Conservation (phyloP, 2,888 invertebrate genomes). For the Drosophila colorata region DNA sequence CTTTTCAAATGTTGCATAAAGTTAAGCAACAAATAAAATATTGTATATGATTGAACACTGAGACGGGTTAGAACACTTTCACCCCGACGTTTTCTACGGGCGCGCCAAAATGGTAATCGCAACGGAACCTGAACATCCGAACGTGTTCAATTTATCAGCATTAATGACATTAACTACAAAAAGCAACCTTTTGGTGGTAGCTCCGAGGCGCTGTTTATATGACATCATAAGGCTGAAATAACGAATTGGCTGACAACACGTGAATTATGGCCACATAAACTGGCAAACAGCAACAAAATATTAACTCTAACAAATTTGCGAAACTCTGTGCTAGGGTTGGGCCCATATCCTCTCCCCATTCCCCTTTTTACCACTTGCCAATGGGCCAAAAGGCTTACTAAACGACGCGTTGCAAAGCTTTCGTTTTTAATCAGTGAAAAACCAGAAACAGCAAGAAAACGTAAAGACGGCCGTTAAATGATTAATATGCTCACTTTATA, state of each 20-base stretch:
- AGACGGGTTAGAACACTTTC: conserved; percentile 32
- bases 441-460: conserved; percentile 21
- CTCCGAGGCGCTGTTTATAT: conserved; percentile 42
- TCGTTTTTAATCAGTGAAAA: conserved; percentile 73
- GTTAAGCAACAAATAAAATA: not conserved
- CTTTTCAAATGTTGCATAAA: conserved; percentile 42
- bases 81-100: conserved; percentile 20
- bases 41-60: not conserved
- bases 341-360: conserved; percentile 22
- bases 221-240: conserved; percentile 71
- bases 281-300: conserved; percentile 16
- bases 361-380: conserved; percentile 7
- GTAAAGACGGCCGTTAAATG: conserved; percentile 40
- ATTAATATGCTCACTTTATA: conserved; percentile 41
- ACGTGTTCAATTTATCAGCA: conserved; percentile 44
- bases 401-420: conserved; percentile 46
- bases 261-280: conserved; percentile 67
- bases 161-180: conserved; percentile 16
- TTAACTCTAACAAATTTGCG: conserved; percentile 42
- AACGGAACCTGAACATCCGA: conserved; percentile 17
- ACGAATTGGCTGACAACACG: conserved; percentile 65
- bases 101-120: not conserved
- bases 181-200: conserved; percentile 11
- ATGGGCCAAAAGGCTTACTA: conserved; percentile 42
- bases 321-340: conserved; percentile 64